Evolutionary conservation across 37 sponge, comb jelly and placozoan species (phyloP).

Genomic region (Crambe crambe): DNA sequence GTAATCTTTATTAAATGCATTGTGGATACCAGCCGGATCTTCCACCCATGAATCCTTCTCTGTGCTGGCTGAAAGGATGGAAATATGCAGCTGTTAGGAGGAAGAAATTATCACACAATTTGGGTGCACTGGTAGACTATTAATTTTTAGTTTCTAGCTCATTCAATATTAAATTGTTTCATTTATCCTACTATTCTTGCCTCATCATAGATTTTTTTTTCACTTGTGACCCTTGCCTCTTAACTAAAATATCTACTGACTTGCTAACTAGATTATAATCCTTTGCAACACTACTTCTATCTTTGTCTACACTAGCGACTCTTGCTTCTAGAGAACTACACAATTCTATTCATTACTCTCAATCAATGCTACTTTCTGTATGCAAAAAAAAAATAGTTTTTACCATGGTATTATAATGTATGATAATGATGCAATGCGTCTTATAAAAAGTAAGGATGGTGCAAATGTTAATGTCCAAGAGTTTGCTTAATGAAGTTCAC

Average conservation of each 20-base stretch:
- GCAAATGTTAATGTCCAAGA: neutral
- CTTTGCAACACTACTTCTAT: too few species aligned
- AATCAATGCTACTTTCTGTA: too few species aligned
- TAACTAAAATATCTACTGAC: too few species aligned
- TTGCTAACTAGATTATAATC: too few species aligned
- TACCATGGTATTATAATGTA: too few species aligned
- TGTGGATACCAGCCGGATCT: conserved; percentile 64
- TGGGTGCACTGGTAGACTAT: neutral
- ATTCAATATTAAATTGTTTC: neutral
- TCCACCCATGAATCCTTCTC: conserved; percentile 48
- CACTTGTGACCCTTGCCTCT: too few species aligned
- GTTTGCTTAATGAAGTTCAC: conserved; percentile 12
- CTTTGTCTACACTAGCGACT: too few species aligned
- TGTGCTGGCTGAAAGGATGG: neutral
- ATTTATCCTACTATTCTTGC: neutral
- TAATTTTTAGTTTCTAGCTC: neutral
- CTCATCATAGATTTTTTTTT: neutral
- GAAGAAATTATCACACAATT: too few species aligned
- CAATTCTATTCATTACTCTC: too few species aligned
- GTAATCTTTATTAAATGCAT: conserved; percentile 70
- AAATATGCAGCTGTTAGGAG: too few species aligned
- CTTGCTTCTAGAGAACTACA: too few species aligned
- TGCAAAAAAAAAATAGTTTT: neutral
- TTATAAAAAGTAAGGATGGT: neutral
- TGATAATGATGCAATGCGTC: too few species aligned